Conservation (phyloP, 2,113 vertebrate species). For the Labeo rohita region DNA sequence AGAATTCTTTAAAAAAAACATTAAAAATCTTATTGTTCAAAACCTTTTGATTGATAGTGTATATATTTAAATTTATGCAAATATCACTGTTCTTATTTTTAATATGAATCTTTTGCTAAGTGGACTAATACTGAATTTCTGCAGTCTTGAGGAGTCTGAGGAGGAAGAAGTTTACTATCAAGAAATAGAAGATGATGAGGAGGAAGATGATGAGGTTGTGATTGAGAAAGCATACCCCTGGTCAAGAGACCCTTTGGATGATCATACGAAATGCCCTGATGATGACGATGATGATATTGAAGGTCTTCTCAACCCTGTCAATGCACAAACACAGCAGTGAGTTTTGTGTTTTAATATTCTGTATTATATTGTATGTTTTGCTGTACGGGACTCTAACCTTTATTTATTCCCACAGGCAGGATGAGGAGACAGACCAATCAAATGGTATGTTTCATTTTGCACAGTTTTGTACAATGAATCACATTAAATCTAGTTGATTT, state of each 20-base stretch:
- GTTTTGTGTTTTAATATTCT: conserved; percentile 31
- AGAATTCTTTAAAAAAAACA: too few species aligned
- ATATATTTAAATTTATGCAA: background rate
- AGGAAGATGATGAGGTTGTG: conserved; percentile 48
- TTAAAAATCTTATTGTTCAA: too few species aligned
- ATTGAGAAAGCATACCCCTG: conserved; percentile 37
- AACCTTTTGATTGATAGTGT: too few species aligned
- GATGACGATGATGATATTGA: conserved; percentile 69
- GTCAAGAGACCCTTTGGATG: conserved; percentile 35
- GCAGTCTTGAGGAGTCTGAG: conserved; percentile 31
- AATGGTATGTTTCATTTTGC: conserved; percentile 59
- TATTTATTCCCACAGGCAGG: conserved; percentile 55
- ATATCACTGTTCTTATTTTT: background rate
- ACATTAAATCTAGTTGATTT: background rate
- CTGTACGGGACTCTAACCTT: background rate
- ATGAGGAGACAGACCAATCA: conserved; percentile 47
- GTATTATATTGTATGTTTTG: background rate
- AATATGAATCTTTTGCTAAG: background rate
- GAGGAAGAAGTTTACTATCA: conserved; percentile 18
- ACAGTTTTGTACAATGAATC: background rate
- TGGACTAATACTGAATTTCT: background rate
- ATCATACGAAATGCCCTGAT: conserved; percentile 35
- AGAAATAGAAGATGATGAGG: conserved; percentile 44
- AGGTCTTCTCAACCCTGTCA: conserved; percentile 68
- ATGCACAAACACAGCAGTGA: conserved; percentile 59